These are phyloP conservation scores for Bombus difficillimus DNA, from an alignment of 1,140 invertebrate species.

Conservation along the genomic window DNA sequence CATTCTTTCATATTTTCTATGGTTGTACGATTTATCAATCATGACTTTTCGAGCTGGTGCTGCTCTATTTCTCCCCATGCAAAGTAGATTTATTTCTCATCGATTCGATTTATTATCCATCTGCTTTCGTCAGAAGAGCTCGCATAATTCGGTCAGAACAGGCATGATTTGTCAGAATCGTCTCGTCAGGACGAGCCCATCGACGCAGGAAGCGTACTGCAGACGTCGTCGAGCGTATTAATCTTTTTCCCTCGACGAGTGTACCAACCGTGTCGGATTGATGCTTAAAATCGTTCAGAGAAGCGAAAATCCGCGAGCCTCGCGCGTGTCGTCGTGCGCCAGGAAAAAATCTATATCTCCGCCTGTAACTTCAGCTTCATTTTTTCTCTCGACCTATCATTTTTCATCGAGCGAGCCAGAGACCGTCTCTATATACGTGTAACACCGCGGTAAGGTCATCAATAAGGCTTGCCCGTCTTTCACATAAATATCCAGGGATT, in stretches of 20 bases:
- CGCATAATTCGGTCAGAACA: conserved; percentile 18
- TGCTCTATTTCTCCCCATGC: background rate
- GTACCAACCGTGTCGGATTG: background rate
- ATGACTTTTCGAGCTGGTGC: background rate
- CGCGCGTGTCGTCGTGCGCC: background rate
- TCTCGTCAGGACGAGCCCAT: background rate
- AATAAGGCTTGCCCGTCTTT: conserved; percentile 41
- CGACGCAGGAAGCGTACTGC: background rate
- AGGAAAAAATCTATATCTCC: conserved; percentile 10
- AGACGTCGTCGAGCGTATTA: conserved; percentile 22
- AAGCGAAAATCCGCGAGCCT: conserved; percentile 16
- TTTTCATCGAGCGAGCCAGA: conserved; percentile 34
- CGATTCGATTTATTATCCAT: conserved; percentile 5
- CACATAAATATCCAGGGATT: conserved; percentile 52
- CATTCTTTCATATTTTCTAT: too few relatives aligned
- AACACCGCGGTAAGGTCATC: conserved; percentile 33
- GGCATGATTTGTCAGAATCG: conserved; percentile 9
- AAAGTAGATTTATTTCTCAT: conserved; percentile 5
- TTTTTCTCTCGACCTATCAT: conserved; percentile 21
- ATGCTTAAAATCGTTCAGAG: background rate
- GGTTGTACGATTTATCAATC: background rate
- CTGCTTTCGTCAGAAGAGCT: background rate
- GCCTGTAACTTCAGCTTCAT: conserved; percentile 23
- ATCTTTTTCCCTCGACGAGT: background rate
- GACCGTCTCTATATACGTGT: conserved; percentile 19